Conservation (phyloP, 2,797 vertebrate genomes). For the Tarsius wallacei region DNA sequence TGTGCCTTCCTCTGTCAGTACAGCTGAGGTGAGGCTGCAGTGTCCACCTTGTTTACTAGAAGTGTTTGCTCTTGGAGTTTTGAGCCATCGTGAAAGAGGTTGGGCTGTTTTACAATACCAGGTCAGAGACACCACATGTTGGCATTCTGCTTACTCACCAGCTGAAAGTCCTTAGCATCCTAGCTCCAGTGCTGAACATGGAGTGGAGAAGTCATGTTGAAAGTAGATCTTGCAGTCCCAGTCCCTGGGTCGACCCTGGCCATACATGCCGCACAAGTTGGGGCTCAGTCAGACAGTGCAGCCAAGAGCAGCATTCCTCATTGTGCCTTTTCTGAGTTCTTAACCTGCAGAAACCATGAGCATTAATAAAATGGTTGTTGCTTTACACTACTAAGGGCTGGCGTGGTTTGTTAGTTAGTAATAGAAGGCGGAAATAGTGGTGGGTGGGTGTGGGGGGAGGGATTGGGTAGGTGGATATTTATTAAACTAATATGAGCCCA, state of each 20-base stretch:
- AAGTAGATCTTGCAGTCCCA: not conserved
- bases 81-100: not conserved
- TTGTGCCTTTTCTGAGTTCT: not conserved
- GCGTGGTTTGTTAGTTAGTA: not conserved
- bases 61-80: not conserved
- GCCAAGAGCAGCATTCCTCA: not conserved
- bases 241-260: too few relatives aligned
- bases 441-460: too few relatives aligned
- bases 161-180: not conserved
- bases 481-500: not conserved
- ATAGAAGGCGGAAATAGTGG: not conserved
- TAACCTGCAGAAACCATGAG: not conserved
- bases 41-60: not conserved
- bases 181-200: too few relatives aligned
- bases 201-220: not conserved
- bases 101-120: not conserved
- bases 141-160: not conserved
- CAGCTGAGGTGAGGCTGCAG: not conserved
- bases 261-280: not conserved
- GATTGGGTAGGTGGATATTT: not conserved
- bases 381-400: not conserved
- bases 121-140: not conserved
- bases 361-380: not conserved
- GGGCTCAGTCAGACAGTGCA: not conserved
- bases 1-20: not conserved